Conservation (phyloP, 2,888 invertebrate genomes). For the Ryuthela nishihirai region DNA sequence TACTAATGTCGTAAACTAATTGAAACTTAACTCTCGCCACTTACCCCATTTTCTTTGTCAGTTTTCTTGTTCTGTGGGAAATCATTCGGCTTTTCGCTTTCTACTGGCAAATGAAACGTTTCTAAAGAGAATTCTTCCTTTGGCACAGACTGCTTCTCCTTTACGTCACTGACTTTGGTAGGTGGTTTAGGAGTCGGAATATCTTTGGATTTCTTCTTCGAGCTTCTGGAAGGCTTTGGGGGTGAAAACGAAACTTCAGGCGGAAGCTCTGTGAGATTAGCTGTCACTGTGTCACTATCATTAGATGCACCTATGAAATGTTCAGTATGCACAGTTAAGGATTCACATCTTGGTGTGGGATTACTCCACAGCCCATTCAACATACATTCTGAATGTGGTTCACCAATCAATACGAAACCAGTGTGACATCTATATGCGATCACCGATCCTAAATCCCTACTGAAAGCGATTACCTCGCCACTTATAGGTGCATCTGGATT, state of each 20-base stretch:
- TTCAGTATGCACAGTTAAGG: slow-evolving; percentile 3
- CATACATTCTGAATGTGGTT: slow-evolving; percentile 22
- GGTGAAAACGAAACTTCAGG: background rate
- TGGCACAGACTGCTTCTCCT: slow-evolving; percentile 18
- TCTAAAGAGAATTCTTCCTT: slow-evolving; percentile 6
- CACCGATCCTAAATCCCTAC: slow-evolving; percentile 22
- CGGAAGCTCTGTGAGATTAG: slow-evolving; percentile 13
- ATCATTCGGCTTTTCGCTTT: no score
- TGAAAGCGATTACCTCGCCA: slow-evolving; percentile 27
- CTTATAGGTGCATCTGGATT: slow-evolving; percentile 24
- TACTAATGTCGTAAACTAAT: no score
- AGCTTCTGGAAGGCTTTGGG: background rate
- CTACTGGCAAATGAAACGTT: background rate
- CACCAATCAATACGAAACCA: slow-evolving; percentile 24
- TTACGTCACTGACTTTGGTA: slow-evolving; percentile 11
- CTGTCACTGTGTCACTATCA: slow-evolving; percentile 27
- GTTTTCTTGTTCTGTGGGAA: background rate
- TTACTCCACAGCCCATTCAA: slow-evolving; percentile 31
- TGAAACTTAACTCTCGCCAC: background rate
- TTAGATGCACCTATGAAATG: slow-evolving; percentile 17
- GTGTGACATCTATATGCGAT: slow-evolving; percentile 18
- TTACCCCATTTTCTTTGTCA: slow-evolving; percentile 1
- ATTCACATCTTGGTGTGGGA: slow-evolving; percentile 24
- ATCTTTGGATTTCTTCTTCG: slow-evolving; percentile 13
- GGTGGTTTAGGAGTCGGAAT: background rate